Conservation (phyloP, 2,113 vertebrate species). For the Girardinichthys multiradiatus region DNA sequence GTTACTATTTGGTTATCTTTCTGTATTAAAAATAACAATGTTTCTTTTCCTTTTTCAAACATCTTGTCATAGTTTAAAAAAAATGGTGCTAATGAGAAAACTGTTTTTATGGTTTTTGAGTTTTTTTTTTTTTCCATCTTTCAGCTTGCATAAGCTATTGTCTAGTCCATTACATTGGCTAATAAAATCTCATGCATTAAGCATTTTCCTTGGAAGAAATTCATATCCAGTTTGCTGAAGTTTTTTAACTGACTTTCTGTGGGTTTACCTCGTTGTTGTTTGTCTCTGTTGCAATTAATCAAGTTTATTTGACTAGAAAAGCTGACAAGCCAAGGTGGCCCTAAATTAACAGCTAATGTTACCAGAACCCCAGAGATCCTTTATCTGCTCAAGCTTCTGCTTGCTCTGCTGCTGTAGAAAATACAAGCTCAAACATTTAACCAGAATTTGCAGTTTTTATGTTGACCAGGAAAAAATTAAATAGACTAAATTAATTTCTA, state of each 20-base stretch:
- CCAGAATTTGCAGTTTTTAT: neutral
- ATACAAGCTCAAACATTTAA: neutral
- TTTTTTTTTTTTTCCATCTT: neutral
- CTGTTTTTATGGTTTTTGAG: too few species aligned
- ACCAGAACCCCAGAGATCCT: conserved; percentile 4
- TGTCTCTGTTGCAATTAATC: conserved; percentile 9
- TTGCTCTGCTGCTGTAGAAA: neutral
- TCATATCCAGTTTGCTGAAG: too few species aligned
- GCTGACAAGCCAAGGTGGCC: conserved; percentile 10
- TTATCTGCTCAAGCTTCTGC: neutral
- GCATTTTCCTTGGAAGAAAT: too few species aligned
- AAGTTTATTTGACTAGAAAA: conserved; percentile 1
- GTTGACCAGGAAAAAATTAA: neutral
- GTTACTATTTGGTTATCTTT: neutral
- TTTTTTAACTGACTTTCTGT: neutral
- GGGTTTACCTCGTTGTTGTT: neutral
- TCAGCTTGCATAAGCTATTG: neutral
- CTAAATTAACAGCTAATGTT: conserved; percentile 13
- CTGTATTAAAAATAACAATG: too few species aligned
- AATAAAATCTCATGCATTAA: neutral
- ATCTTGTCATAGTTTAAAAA: too few species aligned
- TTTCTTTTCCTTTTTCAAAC: too few species aligned
- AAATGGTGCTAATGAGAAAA: too few species aligned
- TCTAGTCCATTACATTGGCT: neutral
- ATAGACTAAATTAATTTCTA: neutral